Evolutionary conservation across 1,140 invertebrate species (phyloP), one percentile per base, ranked within the genome.

Genomic region (Ceratitis capitata): DNA sequence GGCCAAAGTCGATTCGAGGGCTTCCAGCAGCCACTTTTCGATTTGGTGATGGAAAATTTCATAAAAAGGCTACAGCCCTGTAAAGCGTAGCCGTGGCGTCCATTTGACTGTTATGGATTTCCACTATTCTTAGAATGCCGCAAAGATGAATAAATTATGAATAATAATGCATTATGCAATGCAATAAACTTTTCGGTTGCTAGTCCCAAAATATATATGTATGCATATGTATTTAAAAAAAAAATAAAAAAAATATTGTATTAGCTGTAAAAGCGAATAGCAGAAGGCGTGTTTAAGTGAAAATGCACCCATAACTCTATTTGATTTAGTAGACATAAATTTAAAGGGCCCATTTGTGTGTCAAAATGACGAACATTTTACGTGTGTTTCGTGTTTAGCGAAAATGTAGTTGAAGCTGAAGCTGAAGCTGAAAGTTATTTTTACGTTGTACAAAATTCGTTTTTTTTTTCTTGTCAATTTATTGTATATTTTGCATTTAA

Each of bases 321-420:
- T 39, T 78, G 69, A 78, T 78, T 45, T 78, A 78, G n/a, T 78
- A 26, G n/a, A 78, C 69, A 78, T 78, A 10, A n/a, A 26, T 78
- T 78, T 78, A 26, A 78, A 45, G 39, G 16, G n/a, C 19, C n/a
- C 35, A 23, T 78, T 78, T 78, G 39, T n/a, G 12, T 26, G 29
- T 61, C 29, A 26, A 26, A 61, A 6, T 61, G 56, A 7, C n/a
- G 10, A 29, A 78, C 69, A 42, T 23, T 78, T 78, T 14, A n/a
- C 5, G 19, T 78, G n/a, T 45, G 39, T 42, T 78, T 12, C 19
- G 32, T 78, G n/a, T n/a, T n/a, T 42, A 39, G 39, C 35, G 35
- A n/a, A 42, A 39, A n/a, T 74, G 64, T 74, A 74, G 64, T 78
- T 16, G 32, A n/a, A n/a, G n/a, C n/a, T n/a, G n/a, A n/a, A n/a